phyloP scores from a whole-genome alignment of 2,113 vertebrate species.

The Panthera leo region DNA sequence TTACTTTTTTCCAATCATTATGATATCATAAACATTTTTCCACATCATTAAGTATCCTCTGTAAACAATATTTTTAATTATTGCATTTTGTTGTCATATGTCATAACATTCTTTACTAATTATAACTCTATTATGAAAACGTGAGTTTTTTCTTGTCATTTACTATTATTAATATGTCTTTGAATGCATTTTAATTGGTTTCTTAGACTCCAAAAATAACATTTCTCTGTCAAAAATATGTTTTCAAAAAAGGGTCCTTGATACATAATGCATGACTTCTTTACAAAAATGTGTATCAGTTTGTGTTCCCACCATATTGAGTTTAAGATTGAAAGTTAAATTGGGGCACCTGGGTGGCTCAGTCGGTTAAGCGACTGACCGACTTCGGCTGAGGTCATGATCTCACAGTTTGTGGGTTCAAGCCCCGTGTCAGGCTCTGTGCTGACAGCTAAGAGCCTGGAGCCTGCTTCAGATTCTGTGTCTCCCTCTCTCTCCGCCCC shows the following conservation, averaged over 20 bases:
- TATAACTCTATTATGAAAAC: neutral
- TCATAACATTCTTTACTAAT: neutral
- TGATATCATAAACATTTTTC: neutral
- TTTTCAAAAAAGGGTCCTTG: neutral
- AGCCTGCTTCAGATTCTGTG: too few relatives aligned
- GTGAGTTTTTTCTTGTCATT: neutral
- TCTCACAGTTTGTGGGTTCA: too few relatives aligned
- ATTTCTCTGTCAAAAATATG: neutral
- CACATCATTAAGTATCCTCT: neutral
- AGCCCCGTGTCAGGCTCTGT: too few relatives aligned
- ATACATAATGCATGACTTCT: neutral
- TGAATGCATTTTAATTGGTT: neutral
- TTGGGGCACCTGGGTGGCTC: neutral
- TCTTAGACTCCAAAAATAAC: neutral
- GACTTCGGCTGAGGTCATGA: too few relatives aligned
- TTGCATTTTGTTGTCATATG: neutral
- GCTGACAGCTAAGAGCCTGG: too few relatives aligned
- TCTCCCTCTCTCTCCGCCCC: too few relatives aligned
- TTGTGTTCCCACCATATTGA: neutral
- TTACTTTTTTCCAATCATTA: neutral
- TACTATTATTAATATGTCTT: neutral
- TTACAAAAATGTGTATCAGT: neutral
- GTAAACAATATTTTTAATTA: neutral
- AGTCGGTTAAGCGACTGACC: too few relatives aligned
- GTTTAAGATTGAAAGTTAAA: slow-evolving; percentile 23